Evolutionary conservation across 2,888 invertebrate species (phyloP).

Genomic region (Himalopsyche japonica): DNA sequence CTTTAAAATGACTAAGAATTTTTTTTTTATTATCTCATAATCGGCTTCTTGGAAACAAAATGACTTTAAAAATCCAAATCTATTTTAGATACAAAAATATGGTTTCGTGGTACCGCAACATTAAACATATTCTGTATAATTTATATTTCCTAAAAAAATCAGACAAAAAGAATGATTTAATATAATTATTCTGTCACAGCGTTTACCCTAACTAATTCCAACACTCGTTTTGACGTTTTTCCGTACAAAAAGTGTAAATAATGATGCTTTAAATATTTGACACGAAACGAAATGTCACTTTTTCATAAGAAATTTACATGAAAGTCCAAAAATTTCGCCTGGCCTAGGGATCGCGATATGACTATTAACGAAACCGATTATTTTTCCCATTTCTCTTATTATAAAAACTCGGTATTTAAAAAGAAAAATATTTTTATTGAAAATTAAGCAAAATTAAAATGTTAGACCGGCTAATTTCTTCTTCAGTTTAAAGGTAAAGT

Average conservation of each 20-base stretch:
- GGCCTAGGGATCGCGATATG: not conserved
- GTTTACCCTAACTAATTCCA: not conserved
- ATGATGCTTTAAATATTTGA: not conserved
- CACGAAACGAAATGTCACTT: not conserved
- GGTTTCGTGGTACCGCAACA: not conserved
- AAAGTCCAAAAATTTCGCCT: not conserved
- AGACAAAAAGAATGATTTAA: not conserved
- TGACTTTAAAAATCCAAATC: too few relatives aligned
- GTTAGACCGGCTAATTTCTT: too few relatives aligned
- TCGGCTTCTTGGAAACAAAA: too few relatives aligned
- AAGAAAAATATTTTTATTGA: too few relatives aligned
- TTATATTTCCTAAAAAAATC: not conserved
- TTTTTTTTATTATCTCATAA: too few relatives aligned
- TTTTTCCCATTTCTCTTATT: not conserved
- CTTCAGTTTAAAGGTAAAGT: too few relatives aligned
- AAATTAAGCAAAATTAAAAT: too few relatives aligned
- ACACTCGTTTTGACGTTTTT: not conserved
- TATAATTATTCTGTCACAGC: not conserved
- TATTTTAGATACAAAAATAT: too few relatives aligned
- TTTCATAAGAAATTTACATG: not conserved
- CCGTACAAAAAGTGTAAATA: not conserved
- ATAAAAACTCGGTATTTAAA: too few relatives aligned
- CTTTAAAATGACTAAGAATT: too few relatives aligned
- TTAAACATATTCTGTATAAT: not conserved
- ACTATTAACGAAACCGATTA: not conserved